These are phyloP conservation scores for Aphelenchoides avenae DNA, from an alignment of 1,140 invertebrate species.

Conservation along the genomic window DNA sequence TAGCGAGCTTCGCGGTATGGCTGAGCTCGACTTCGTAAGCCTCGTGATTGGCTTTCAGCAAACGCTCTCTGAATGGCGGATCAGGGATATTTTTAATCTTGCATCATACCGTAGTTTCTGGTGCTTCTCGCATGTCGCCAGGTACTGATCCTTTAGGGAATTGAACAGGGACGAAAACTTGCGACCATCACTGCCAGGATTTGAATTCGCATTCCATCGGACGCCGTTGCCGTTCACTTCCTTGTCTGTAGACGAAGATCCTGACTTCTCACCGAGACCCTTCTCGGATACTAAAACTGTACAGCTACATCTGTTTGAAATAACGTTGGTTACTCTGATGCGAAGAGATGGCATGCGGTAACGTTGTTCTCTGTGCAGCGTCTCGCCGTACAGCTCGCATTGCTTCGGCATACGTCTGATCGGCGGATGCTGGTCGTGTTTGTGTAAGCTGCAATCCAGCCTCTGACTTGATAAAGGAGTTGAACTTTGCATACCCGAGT, in stretches of 20 bases:
- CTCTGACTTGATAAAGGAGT: background rate
- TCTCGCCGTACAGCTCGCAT: conserved; percentile 32
- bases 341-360: conserved; percentile 31
- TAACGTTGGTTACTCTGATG: conserved; percentile 37
- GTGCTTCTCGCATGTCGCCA: conserved; percentile 48
- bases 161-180: conserved; percentile 50
- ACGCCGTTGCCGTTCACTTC: conserved; percentile 1
- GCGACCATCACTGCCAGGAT: conserved; percentile 17
- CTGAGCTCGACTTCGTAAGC: conserved; percentile 46
- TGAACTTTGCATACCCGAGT: conserved; percentile 63
- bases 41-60: conserved; percentile 53
- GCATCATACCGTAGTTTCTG: conserved; percentile 45
- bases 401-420: conserved; percentile 50
- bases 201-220: background rate
- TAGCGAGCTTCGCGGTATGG: conserved; percentile 42
- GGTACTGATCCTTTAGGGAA: conserved; percentile 54
- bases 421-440: conserved; percentile 51
- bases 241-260: no score
- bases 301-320: no score
- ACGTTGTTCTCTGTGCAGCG: no score
- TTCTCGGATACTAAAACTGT: no score
- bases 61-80: conserved; percentile 32
- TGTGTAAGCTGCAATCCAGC: background rate
- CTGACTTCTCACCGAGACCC: no score
- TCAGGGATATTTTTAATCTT: background rate